Base-by-base conservation (phyloP, 2,797 vertebrate species). In the Phaenicophaeus curvirostris region DNA sequence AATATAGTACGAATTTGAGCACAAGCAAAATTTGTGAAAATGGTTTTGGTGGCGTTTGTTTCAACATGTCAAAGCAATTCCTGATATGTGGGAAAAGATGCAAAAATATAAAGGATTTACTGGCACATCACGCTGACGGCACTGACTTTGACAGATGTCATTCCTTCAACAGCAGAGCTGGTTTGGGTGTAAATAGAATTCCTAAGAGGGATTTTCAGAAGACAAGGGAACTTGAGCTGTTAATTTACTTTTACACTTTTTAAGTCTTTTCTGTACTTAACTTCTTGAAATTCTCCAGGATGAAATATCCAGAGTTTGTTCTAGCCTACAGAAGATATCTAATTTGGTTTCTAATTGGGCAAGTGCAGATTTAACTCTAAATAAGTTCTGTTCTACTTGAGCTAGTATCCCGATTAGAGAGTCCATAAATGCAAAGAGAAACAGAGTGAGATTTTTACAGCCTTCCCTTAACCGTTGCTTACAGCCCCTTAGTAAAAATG, bases 51-150 rank as follows among this genome's bases (percentile, higher is more conserved):
- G 76, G 69, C 73, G 44, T 88, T 94, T 92, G 62, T 83, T 95
- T 86, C 73, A 90, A 93, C 31, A 15, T 67, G 76, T 95, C 87
- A 94, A 93, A 95, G 80, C 77, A 73, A 78, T 81, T 62, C 51
- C 59, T 73, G 85, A 10, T 58, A 91, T 13, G 73, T 93, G 76
- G 87, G 76, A 73, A 94, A 96, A 95, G 85, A 93, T 90, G 86
- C 62, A 94, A 93, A 93, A 89, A 81, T 48, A 72, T 73, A 84
- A 94, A 94, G 89, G 58, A 75, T 91, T 85, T 95, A 77, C 82
- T 95, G 96, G 94, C 93, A 95, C 46, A 78, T 92, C 94, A 90
- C 51, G 37, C 1, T 48, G 79, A 58, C 2, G 12, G 62, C 57
- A 39, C 53, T 69, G 85, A 78, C 66, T 94, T 78, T 84, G 85